Conservation (phyloP, 2,113 vertebrate species). For the Carassius auratus region DNA sequence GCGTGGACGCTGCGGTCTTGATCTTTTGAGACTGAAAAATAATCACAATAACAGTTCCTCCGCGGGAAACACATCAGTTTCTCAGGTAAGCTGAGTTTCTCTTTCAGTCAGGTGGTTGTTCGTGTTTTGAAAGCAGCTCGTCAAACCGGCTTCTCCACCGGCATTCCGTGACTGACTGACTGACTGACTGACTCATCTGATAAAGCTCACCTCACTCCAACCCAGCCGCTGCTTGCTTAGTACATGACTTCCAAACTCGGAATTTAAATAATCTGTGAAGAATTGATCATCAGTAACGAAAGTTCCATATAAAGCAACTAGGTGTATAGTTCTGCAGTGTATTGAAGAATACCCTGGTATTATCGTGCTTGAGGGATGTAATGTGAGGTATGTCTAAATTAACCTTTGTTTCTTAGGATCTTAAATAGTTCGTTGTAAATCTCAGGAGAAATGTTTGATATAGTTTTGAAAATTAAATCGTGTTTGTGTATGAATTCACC, state of each 20-base stretch:
- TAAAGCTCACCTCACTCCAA: not conserved
- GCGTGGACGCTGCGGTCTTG: not conserved
- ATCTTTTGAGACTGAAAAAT: not conserved
- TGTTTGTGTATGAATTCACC: too few species aligned
- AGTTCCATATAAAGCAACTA: not conserved
- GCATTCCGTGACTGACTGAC: not conserved
- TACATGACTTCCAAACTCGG: not conserved
- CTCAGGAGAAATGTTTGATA: not conserved
- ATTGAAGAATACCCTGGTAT: not conserved
- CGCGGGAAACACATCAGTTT: not conserved
- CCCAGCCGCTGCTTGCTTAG: not conserved
- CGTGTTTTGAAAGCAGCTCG: slow-evolving; percentile 5
- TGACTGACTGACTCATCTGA: not conserved
- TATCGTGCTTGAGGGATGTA: not conserved
- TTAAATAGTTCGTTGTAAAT: not conserved
- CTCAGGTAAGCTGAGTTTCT: slow-evolving; percentile 14
- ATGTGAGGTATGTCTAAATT: not conserved
- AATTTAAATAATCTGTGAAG: not conserved
- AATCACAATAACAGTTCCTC: not conserved
- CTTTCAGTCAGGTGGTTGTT: not conserved
- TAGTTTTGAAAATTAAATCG: not conserved
- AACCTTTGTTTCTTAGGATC: not conserved
- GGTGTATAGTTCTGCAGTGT: too few species aligned
- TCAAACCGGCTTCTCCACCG: not conserved
- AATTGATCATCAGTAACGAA: not conserved